phyloP scores from a whole-genome alignment of 2,113 vertebrate species.

The Condylura cristata region DNA sequence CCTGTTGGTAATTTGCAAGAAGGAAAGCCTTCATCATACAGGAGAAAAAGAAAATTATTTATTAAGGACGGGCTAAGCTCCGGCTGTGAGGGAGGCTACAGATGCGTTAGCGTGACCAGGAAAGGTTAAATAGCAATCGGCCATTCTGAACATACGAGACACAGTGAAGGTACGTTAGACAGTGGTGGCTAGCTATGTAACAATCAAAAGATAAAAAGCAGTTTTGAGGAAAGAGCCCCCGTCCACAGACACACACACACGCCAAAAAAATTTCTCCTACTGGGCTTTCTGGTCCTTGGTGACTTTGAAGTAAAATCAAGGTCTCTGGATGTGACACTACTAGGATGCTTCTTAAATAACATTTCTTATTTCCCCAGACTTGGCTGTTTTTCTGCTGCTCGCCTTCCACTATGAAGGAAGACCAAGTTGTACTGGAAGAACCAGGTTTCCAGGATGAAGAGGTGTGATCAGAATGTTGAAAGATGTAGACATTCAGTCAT shows the following conservation, averaged over 20 bases:
- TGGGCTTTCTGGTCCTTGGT: neutral
- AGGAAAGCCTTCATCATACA: neutral
- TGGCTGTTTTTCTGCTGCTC: constrained; percentile 61
- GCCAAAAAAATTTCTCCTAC: neutral
- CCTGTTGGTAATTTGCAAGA: neutral
- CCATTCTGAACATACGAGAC: constrained; percentile 10
- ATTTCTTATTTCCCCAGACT: constrained; percentile 72
- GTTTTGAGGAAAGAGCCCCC: neutral
- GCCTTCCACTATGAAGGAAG: constrained; percentile 91
- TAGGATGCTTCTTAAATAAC: constrained; percentile 27
- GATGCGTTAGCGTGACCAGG: neutral
- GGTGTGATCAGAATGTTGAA: constrained; percentile 81
- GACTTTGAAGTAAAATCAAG: constrained; percentile 46
- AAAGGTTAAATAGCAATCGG: neutral
- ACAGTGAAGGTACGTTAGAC: neutral
- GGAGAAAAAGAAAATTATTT: constrained; percentile 32
- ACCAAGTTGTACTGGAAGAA: constrained; percentile 94
- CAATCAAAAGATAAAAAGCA: neutral
- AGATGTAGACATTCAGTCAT: constrained; percentile 39
- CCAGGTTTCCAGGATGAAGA: constrained; percentile 92
- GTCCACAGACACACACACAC: neutral
- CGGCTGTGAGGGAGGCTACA: neutral
- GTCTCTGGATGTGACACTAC: neutral
- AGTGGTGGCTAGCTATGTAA: neutral
- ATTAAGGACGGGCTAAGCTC: neutral